Evolutionary conservation across 2,797 vertebrate genomes (phyloP), one percentile per base, ranked within the genome.

Genomic region (Hybognathus amarus): DNA sequence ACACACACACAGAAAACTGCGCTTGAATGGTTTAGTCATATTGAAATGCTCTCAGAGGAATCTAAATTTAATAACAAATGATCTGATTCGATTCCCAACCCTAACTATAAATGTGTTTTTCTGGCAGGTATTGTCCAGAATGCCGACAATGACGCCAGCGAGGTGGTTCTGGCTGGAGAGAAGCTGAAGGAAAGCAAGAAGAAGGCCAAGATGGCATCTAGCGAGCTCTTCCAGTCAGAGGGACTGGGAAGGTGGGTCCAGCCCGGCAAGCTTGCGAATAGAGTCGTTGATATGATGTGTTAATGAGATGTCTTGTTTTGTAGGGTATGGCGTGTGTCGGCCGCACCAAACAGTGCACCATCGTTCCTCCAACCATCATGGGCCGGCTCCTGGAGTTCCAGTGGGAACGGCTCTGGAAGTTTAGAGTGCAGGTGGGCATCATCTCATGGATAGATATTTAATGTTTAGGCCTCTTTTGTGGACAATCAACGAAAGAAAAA

Each of bases 251-350:
- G 94, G 98, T 98, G 83, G 93, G 69, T n/a, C 56, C 7, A 74
- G 11, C 27, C 6, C 6, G 8, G 30, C 24, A 11, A 38, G 17
- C 20, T 5, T 2, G 2, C 3, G 1, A 56, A 36, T 42, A 1
- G 11, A 6, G 2, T n/a, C 1, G n/a, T 47, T 66, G 6, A 22
- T 10, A 15, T 2, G 5, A 7, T 7, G 36, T 66, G 1, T 82
- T 24, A 13, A 22, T 61, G 36, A 30, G 24, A 2, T 59, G 36
- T 56, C 27, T n/a, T 77, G 15, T 30, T 73, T 45, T 4, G 2
- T 18, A 99, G 98, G 98, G 98, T 76, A 99, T 99, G 98, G 98
- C 98, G 0, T 99, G 98, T 70, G 97, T 99, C 1, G 98, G 98
- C 2, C 96, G 98, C 80, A 98, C 98, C 5, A 98, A 96, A 89